Evolutionary conservation across 2,888 invertebrate species (phyloP), one percentile per base, ranked within the genome.

Genomic region (Meteorus colon): DNA sequence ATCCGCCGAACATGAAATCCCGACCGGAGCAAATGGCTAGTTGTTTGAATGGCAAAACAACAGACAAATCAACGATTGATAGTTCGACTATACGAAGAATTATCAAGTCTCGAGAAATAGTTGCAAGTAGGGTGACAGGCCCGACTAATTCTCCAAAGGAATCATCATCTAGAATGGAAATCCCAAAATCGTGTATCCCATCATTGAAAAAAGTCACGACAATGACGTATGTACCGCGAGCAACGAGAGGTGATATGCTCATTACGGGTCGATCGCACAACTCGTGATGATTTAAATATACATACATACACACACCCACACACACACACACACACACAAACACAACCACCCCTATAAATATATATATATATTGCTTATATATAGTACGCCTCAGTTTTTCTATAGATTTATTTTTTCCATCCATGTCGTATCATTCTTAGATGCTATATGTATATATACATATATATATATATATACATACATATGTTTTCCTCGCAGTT

Each of bases 231-330:
- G 87, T 86, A 80, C 86, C 87, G 74, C 82, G 85, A 79, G 82
- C 85, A 60, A 81, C 86, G 71, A 85, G 85, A 80, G 84, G 85
- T 75, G 83, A 73, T 27, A 51, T 86, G 78, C 86, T 86, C 41
- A 84, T 84, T 55, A 85, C 84, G 55, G 84, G 84, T 73, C 83
- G 86, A 82, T 82, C 86, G 86, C 86, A 84, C 84, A 86, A 85
- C 75, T 77, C 81, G 78, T 86, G 84, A 84, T 70, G 34, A 69
- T 68, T 62, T n/a, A 69, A 41, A 60, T 24, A 65, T 55, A 65
- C 63, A 29, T 37, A 62, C 4, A 55, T 12, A 41, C 34, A 34
- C 2, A 34, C 34, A 34, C 2, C 1, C 8, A 34, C 2, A 34
- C 8, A 60, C 24, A 65, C 41, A 65, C 63, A 29, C 34, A 62